Conservation (phyloP, 2,888 invertebrate genomes). For the Nemoura dubitans region DNA sequence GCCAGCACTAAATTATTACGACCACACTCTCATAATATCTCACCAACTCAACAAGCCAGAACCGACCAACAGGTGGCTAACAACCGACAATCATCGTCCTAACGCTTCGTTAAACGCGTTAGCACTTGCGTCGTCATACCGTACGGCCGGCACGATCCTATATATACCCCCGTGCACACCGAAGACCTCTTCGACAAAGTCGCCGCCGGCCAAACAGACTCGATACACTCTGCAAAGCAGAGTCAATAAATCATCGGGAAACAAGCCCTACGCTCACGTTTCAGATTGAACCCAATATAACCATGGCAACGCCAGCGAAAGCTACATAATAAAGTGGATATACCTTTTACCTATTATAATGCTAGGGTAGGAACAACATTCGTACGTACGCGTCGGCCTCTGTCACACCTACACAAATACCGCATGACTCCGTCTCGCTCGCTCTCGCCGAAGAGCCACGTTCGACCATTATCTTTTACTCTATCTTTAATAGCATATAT, state of each 20-base stretch:
- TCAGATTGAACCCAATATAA: neutral
- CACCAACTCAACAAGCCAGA: no score
- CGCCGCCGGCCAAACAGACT: neutral
- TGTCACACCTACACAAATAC: neutral
- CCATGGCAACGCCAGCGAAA: neutral
- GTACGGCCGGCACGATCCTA: conserved; percentile 32
- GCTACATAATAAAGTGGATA: neutral
- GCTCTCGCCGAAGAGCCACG: neutral
- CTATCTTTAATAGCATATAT: neutral
- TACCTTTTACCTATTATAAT: neutral
- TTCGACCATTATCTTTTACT: neutral
- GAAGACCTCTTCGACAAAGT: no score
- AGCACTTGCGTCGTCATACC: no score
- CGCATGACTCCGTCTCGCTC: no score
- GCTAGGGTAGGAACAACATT: conserved; percentile 5
- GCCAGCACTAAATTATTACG: no score
- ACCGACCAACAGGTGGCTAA: no score
- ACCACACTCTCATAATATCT: no score
- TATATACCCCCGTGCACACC: no score
- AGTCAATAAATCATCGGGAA: neutral
- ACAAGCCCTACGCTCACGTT: neutral
- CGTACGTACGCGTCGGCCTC: neutral
- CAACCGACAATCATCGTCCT: no score
- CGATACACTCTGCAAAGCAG: neutral
- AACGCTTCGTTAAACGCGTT: no score